Evolutionary conservation across 2,888 invertebrate genomes (phyloP).

Genomic region (Cataglyphis altisquamis): DNA sequence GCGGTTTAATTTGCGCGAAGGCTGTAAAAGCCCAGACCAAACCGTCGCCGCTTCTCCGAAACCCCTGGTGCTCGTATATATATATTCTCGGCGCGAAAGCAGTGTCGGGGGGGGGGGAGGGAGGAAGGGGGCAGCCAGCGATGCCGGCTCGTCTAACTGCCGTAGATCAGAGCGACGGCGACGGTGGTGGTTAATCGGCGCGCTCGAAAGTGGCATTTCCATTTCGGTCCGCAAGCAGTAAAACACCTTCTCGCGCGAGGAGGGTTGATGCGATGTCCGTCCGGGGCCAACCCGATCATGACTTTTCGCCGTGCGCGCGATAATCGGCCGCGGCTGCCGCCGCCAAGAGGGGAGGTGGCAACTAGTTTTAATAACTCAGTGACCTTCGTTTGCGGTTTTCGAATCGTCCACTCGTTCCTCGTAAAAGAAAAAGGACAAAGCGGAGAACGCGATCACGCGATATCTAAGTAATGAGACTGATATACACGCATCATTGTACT

Average conservation of each 20-base stretch:
- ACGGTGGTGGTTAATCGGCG: conserved; percentile 55
- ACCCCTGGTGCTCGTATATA: neutral
- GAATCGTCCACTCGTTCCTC: neutral
- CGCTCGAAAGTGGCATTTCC: conserved; percentile 63
- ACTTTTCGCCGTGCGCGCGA: conserved; percentile 29
- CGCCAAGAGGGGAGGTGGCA: conserved; percentile 37
- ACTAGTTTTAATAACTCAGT: conserved; percentile 65
- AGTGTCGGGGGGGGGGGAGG: too few relatives aligned
- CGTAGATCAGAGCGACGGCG: neutral
- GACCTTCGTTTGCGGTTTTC: conserved; percentile 51
- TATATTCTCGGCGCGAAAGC: neutral
- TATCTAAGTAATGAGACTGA: neutral
- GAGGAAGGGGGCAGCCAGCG: too few relatives aligned
- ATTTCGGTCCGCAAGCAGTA: conserved; percentile 52
- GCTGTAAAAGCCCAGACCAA: conserved; percentile 63
- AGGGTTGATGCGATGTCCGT: conserved; percentile 65
- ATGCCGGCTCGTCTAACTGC: neutral
- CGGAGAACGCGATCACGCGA: conserved; percentile 14
- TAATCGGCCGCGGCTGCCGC: conserved; percentile 52
- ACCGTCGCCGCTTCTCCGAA: conserved; percentile 26
- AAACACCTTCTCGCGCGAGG: conserved; percentile 42
- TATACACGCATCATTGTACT: neutral
- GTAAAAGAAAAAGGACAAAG: conserved; percentile 21
- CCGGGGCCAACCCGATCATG: conserved; percentile 33
- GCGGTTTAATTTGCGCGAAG: conserved; percentile 73